Base-by-base conservation (phyloP, 2,797 vertebrate genomes). In the Brachyalestes nurse region DNA sequence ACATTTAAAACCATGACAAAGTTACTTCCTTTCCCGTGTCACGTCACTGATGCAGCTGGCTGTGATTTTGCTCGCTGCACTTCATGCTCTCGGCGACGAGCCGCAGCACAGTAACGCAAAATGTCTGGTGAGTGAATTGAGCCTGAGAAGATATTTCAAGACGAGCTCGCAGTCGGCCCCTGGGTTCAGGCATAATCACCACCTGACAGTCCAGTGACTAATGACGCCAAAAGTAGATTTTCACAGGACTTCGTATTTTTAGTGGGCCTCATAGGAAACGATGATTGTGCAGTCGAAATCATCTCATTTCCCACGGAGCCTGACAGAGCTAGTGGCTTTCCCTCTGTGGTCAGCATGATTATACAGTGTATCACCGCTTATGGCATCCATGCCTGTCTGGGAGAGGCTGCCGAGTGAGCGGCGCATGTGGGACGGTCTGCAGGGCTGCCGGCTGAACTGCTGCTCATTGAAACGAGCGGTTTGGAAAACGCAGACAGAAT, bases 211-310 rank as follows among this genome's bases (percentile, higher is more conserved):
- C 42, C 40, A 51, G 25, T 81, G 60, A 82, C 47, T 72, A 78
- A 82, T 78, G 71, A 61, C 16, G 28, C 70, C 5, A n/a, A 69
- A 69, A 25, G 16, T 25, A 40, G 62, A 74, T 38, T 72, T 73
- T 74, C 72, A 74, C 53, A 53, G 53, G 51, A 12, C n/a, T 66
- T 77, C 5, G 34, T 76, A 40, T 78, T 73, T 66, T 82, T 78
- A 69, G 21, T 61, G 42, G 62, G 72, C 38, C 71, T 61, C 62
- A 19, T 51, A 66, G 70, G 70, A 82, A 82, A 82, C 73, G 53
- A 82, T 82, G 81, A 82, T 51, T 73, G 23, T 45, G 62, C 75
- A 82, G 69, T 17, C 77, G 53, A 78, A 66, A 61, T 82, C 70
- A 78, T 73, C n/a, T 42, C 51, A 51, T 77, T 82, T 82, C 61